phyloP scores from a whole-genome alignment of 2,888 invertebrate genomes.

The Ennomos quercinarius region DNA sequence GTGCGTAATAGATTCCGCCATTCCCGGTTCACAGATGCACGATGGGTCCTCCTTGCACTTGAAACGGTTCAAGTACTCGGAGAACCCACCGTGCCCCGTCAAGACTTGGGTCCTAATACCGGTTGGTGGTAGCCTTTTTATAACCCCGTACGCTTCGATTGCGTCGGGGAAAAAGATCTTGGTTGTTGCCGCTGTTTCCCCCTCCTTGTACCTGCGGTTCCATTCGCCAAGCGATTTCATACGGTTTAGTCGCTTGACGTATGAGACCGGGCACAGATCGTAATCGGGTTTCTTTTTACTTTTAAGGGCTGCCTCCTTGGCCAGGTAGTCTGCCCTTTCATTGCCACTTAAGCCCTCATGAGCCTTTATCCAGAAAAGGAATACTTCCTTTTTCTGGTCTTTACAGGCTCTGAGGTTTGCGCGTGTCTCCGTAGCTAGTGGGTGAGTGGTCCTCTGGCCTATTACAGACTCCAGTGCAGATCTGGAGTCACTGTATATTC shows the following conservation, averaged over 20 bases:
- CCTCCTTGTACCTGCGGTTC: background rate
- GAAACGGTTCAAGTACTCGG: too few species aligned
- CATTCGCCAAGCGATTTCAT: background rate
- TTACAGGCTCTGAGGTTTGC: background rate
- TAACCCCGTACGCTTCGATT: background rate
- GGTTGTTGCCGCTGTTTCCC: background rate
- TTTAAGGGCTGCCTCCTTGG: slow-evolving; percentile 1
- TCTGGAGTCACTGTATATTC: slow-evolving; percentile 9
- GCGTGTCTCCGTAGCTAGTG: background rate
- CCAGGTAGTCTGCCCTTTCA: background rate
- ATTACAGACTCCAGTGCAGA: background rate
- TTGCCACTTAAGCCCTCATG: too few species aligned
- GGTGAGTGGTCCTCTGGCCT: background rate
- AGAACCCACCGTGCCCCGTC: too few species aligned
- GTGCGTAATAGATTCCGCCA: too few species aligned
- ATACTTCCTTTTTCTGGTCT: background rate
- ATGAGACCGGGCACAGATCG: background rate
- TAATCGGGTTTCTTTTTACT: background rate
- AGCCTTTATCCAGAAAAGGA: too few species aligned
- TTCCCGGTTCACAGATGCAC: too few species aligned
- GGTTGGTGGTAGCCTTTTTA: too few species aligned
- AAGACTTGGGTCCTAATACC: too few species aligned
- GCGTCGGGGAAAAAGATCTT: slow-evolving; percentile 9
- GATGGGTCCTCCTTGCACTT: too few species aligned
- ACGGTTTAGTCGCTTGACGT: background rate